These are phyloP conservation scores for Nothocercus nigrocapillus DNA, from an alignment of 2,113 vertebrate species.

Conservation along the genomic window DNA sequence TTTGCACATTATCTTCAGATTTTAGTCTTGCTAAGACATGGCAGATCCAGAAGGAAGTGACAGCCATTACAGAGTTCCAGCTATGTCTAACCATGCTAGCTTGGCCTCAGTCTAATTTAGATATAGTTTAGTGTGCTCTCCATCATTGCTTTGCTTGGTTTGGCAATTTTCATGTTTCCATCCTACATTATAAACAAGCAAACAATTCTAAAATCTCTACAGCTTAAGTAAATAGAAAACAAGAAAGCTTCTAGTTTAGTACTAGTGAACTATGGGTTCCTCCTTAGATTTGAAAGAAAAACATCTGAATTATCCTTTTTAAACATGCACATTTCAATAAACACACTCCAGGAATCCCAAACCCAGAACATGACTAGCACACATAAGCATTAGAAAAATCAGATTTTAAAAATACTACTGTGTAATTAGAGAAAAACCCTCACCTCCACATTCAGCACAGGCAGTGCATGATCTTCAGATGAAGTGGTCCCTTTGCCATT, in stretches of 20 bases:
- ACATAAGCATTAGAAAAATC: background rate
- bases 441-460: accelerated
- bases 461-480: background rate
- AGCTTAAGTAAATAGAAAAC: background rate
- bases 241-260: background rate
- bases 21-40: background rate
- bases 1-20: background rate
- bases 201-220: background rate
- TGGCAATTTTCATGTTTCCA: background rate
- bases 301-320: background rate
- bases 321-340: background rate
- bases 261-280: background rate
- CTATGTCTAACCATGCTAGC: background rate
- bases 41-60: background rate
- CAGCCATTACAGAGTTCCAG: background rate
- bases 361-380: background rate
- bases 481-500: background rate
- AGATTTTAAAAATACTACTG: background rate
- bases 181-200: background rate
- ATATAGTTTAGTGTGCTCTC: background rate
- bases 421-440: background rate
- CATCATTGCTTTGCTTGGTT: background rate
- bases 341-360: background rate
- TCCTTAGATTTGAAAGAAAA: background rate
- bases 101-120: accelerated